These are phyloP conservation scores for Anneissia japonica DNA, from an alignment of 35 echinoderm and acorn worm species.

Conservation along the genomic window DNA sequence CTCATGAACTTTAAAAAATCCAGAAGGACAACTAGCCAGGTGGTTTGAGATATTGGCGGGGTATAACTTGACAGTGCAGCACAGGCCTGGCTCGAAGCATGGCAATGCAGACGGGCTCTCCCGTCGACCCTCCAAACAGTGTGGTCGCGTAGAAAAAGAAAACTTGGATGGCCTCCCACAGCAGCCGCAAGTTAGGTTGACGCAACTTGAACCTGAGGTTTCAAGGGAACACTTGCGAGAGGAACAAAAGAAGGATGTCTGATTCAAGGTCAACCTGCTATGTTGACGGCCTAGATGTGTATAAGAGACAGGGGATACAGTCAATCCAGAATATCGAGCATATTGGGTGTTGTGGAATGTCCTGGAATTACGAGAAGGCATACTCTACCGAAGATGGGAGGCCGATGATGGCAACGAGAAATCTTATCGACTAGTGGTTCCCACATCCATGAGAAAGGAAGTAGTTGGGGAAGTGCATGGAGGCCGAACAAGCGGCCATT, in stretches of 20 bases:
- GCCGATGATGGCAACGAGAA: slow-evolving; percentile 29
- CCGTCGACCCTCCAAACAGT: slow-evolving; percentile 17
- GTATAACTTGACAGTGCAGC: slow-evolving; percentile 13
- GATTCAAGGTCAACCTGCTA: background rate
- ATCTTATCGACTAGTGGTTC: slow-evolving; percentile 25
- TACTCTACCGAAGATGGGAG: slow-evolving; percentile 49
- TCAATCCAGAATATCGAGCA: background rate
- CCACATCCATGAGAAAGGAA: slow-evolving; percentile 5
- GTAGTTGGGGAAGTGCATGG: slow-evolving; percentile 38
- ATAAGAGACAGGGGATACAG: background rate
- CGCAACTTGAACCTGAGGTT: background rate
- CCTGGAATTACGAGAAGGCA: slow-evolving; percentile 21
- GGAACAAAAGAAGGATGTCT: background rate
- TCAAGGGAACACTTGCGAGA: background rate
- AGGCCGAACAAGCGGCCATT: slow-evolving; percentile 17
- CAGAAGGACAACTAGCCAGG: slow-evolving; percentile 25
- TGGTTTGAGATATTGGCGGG: slow-evolving; percentile 34
- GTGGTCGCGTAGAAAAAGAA: background rate
- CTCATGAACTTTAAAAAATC: slow-evolving; percentile 17
- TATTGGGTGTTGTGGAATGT: slow-evolving; percentile 19
- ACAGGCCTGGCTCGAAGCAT: slow-evolving; percentile 15
- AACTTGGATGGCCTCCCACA: background rate
- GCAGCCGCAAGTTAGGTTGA: background rate
- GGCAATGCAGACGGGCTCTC: slow-evolving; percentile 53
- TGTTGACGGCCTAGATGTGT: background rate